These are phyloP conservation scores for Parnassius mnemosyne DNA, from an alignment of 2,888 invertebrate genomes.

Conservation along the genomic window DNA sequence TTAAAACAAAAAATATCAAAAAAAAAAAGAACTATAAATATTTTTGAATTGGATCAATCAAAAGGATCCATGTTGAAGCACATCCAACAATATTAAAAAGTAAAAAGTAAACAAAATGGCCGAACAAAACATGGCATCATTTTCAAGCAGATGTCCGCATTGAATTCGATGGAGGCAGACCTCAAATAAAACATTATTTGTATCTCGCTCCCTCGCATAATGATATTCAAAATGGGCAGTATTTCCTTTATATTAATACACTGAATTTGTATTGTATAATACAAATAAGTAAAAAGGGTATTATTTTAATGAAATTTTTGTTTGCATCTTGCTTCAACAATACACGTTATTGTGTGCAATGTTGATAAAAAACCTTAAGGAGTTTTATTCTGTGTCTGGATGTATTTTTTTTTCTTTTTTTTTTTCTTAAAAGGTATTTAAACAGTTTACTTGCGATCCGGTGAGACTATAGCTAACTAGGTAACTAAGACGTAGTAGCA, in stretches of 20 bases:
- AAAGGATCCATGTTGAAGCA: not conserved
- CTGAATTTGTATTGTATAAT: constrained; percentile 6
- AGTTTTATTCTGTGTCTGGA: constrained; percentile 10
- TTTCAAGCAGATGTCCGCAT: constrained; percentile 17
- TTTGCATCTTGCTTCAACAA: constrained; percentile 9
- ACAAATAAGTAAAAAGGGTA: constrained; percentile 19
- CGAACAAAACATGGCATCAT: constrained; percentile 3
- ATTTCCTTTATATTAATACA: constrained; percentile 42
- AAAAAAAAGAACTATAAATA: not conserved
- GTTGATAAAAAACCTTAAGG: constrained; percentile 3
- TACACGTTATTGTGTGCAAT: constrained; percentile 1
- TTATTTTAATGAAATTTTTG: constrained; percentile 22
- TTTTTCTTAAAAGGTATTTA: not conserved
- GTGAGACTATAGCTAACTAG: too few relatives aligned
- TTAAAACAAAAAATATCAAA: not conserved
- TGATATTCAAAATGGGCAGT: constrained; percentile 70
- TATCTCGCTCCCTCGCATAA: constrained; percentile 34
- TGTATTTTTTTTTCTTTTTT: not conserved
- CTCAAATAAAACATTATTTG: constrained; percentile 7
- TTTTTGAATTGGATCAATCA: not conserved
- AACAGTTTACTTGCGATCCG: not conserved
- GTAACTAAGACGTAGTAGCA: too few relatives aligned
- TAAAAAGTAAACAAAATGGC: constrained; percentile 12
- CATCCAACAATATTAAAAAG: constrained; percentile 11
- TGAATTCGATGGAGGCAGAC: not conserved